Evolutionary conservation across 2,113 vertebrate species (phyloP).

Genomic region (Rhombomys opimus): DNA sequence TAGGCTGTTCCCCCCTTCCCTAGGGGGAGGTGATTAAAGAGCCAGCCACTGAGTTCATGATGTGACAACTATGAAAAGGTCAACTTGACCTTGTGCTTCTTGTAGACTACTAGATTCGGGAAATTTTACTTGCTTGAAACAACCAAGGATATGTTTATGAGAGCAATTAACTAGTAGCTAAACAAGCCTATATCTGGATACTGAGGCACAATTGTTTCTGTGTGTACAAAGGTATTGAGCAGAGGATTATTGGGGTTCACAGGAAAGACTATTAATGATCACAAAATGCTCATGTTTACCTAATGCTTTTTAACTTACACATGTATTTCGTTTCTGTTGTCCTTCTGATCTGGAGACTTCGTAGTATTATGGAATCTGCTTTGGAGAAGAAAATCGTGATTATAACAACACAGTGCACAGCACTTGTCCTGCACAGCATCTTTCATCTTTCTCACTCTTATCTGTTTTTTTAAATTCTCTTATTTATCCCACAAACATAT

Average conservation of each 20-base stretch:
- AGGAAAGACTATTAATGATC: neutral
- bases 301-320: neutral
- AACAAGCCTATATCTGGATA: neutral
- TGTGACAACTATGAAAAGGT: neutral
- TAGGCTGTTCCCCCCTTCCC: too few relatives aligned
- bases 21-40: too few relatives aligned
- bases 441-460: neutral
- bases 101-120: neutral
- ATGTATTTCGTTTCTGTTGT: neutral
- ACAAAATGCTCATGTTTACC: neutral
- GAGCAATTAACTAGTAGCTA: neutral
- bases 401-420: neutral
- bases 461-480: neutral
- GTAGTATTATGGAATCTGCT: neutral
- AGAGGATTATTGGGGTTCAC: neutral
- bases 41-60: too few relatives aligned
- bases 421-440: neutral
- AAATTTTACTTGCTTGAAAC: neutral
- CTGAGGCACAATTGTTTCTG: neutral
- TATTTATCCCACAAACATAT: conserved; percentile 30
- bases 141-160: neutral
- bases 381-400: conserved; percentile 7
- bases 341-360: neutral
- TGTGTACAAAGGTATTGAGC: neutral
- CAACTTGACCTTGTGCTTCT: neutral